Evolutionary conservation across 2,113 vertebrate species (phyloP).

Genomic region (Oryzias celebensis): DNA sequence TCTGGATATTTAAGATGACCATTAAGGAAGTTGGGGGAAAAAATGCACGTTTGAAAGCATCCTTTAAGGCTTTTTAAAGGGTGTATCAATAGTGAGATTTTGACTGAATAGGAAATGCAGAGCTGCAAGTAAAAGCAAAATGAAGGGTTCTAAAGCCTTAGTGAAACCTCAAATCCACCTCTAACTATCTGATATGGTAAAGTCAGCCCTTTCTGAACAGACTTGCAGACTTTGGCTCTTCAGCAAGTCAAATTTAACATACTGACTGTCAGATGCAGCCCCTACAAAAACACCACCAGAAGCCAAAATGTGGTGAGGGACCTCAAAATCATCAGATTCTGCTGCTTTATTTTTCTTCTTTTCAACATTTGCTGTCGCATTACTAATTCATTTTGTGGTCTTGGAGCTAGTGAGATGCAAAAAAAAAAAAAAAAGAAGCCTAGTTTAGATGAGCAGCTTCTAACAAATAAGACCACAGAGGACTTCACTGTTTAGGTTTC

Average conservation of each 20-base stretch:
- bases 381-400: conserved; percentile 34
- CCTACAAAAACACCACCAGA: not conserved
- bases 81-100: conserved; percentile 18
- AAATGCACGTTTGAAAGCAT: conserved; percentile 14
- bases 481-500: too few relatives aligned
- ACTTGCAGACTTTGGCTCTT: conserved; percentile 16
- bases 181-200: not conserved
- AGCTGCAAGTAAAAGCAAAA: not conserved
- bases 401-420: conserved; percentile 16
- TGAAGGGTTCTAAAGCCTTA: not conserved
- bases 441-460: conserved; percentile 21
- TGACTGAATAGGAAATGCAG: conserved; percentile 8
- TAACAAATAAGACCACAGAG: conserved; percentile 20
- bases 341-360: conserved; percentile 28
- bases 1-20: conserved; percentile 25
- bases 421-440: not conserved
- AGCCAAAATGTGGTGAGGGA: not conserved
- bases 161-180: not conserved
- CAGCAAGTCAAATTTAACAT: conserved; percentile 13
- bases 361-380: conserved; percentile 9
- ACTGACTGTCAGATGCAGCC: conserved; percentile 29
- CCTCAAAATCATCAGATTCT: conserved; percentile 21
- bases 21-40: conserved; percentile 8
- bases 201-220: conserved; percentile 10
- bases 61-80: conserved; percentile 35